These are phyloP conservation scores for Erannis defoliaria DNA, from an alignment of 2,888 invertebrate genomes.

Conservation along the genomic window DNA sequence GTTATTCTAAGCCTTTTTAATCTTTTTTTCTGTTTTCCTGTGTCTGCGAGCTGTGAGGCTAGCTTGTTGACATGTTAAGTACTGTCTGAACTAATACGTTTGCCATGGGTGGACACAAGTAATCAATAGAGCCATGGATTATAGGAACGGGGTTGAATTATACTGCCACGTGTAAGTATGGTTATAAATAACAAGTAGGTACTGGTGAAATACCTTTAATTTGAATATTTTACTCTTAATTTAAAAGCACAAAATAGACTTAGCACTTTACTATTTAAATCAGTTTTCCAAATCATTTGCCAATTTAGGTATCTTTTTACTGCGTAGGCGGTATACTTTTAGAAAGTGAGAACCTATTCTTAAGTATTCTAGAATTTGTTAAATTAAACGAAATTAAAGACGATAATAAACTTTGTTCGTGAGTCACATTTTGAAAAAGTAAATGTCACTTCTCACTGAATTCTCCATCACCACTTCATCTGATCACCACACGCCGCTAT, in stretches of 20 bases:
- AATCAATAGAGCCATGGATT: slow-evolving; percentile 43
- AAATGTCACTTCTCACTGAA: neutral
- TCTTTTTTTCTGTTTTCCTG: too few species aligned
- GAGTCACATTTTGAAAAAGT: neutral
- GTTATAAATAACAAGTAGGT: slow-evolving; percentile 33
- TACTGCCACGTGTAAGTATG: slow-evolving; percentile 38
- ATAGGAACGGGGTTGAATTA: slow-evolving; percentile 38
- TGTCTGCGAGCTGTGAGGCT: too few species aligned
- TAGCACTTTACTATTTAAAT: too few species aligned
- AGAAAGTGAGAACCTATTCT: neutral
- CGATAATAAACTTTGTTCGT: neutral
- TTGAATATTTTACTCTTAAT: neutral
- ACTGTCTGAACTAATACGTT: slow-evolving; percentile 6
- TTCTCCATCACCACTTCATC: too few species aligned
- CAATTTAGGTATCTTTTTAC: neutral
- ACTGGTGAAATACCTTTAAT: slow-evolving; percentile 14
- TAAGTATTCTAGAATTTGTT: neutral
- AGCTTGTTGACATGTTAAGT: too few species aligned
- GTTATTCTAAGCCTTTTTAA: too few species aligned
- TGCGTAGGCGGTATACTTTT: neutral
- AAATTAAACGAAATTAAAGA: neutral
- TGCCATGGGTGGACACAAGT: slow-evolving; percentile 35
- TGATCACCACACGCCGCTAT: too few species aligned
- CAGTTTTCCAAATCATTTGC: neutral
- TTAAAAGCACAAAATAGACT: neutral